These are phyloP conservation scores for Myxocyprinus asiaticus DNA, from an alignment of 2,113 vertebrate species.

Conservation along the genomic window DNA sequence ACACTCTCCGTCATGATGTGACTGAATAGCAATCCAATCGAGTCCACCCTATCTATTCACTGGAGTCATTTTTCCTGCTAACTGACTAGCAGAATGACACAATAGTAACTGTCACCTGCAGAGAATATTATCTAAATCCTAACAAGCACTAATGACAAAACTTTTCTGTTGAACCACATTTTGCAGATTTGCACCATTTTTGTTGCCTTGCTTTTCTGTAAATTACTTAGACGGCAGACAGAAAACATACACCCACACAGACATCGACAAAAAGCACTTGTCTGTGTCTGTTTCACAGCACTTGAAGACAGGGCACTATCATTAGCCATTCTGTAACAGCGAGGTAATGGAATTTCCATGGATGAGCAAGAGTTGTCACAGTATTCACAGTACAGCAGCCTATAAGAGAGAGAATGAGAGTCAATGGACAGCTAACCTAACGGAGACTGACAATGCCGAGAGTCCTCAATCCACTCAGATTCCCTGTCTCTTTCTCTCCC, in stretches of 20 bases:
- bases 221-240: conserved; percentile 37
- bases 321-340: conserved; percentile 72
- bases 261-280: conserved; percentile 56
- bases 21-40: no score
- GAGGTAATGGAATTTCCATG: conserved; percentile 73
- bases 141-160: conserved; percentile 22
- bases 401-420: conserved; percentile 48
- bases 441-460: conserved; percentile 51
- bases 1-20: no score
- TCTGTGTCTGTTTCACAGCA: conserved; percentile 54
- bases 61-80: neutral
- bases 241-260: conserved; percentile 32
- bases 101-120: conserved; percentile 6
- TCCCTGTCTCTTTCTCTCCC: neutral
- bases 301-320: conserved; percentile 62
- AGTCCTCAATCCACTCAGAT: conserved; percentile 21
- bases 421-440: conserved; percentile 44
- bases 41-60: neutral
- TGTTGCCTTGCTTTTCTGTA: conserved; percentile 19
- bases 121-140: conserved; percentile 21
- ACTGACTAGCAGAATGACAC: neutral
- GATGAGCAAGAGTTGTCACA: conserved; percentile 72
- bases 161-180: conserved; percentile 13
- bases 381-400: conserved; percentile 46
- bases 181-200: conserved; percentile 14